phyloP scores from a whole-genome alignment of 2,797 vertebrate genomes.

The Acanthiza pusilla region DNA sequence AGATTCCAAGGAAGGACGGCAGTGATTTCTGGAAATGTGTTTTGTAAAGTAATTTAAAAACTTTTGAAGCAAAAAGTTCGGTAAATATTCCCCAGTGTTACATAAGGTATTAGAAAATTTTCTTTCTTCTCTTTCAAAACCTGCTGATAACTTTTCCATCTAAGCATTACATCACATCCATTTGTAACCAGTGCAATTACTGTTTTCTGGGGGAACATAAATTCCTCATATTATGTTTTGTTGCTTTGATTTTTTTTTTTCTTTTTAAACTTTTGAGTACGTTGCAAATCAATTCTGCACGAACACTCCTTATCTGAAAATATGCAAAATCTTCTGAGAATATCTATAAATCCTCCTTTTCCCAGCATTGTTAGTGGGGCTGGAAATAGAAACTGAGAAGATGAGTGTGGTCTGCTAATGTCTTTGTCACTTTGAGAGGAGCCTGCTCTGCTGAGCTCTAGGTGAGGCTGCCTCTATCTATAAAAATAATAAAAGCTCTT shows the following conservation, averaged over 20 bases:
- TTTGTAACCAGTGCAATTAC: not conserved
- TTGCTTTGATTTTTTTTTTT: not conserved
- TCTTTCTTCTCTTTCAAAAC: not conserved
- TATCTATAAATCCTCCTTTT: not conserved
- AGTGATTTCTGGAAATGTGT: not conserved
- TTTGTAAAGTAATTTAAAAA: not conserved
- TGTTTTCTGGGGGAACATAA: not conserved
- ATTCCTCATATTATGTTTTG: not conserved
- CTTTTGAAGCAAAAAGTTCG: not conserved
- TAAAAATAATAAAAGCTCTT: not conserved
- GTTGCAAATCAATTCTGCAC: not conserved
- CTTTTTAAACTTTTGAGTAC: not conserved
- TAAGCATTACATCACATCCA: not conserved
- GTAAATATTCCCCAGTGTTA: not conserved
- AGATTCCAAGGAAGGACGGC: not conserved
- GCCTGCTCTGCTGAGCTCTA: not conserved
- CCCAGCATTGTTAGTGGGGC: not conserved
- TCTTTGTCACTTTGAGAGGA: not conserved
- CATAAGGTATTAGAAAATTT: not conserved
- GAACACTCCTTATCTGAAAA: not conserved
- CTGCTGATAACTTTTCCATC: not conserved
- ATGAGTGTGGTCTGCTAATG: not conserved
- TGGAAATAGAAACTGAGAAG: not conserved
- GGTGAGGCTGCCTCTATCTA: not conserved
- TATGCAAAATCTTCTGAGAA: not conserved